These are phyloP conservation scores for Chaitophorus viminalis DNA, from an alignment of 2,888 invertebrate species.

Conservation along the genomic window DNA sequence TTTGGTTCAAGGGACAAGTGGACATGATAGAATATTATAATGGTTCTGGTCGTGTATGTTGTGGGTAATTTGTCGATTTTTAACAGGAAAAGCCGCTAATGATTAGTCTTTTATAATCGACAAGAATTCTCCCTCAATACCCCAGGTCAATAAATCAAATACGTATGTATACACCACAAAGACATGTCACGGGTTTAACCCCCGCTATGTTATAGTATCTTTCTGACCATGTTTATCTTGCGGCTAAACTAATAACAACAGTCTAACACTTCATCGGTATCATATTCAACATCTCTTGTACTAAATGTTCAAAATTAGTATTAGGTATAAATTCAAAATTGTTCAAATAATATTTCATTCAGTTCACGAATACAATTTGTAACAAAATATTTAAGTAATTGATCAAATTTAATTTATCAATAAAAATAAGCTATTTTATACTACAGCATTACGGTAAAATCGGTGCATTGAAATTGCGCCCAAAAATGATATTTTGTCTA, in stretches of 20 bases:
- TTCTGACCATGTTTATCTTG: constrained; percentile 48
- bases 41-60: constrained; percentile 41
- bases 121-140: constrained; percentile 31
- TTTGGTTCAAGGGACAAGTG: constrained; percentile 49
- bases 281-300: constrained; percentile 20
- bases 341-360: not conserved
- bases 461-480: too few relatives aligned
- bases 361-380: too few relatives aligned
- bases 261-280: constrained; percentile 42
- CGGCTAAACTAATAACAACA: constrained; percentile 47
- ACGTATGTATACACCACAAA: constrained; percentile 15
- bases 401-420: too few relatives aligned
- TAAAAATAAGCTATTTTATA: too few relatives aligned
- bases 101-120: constrained; percentile 52
- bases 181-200: constrained; percentile 46
- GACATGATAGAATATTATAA: constrained; percentile 33
- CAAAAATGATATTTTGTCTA: too few relatives aligned
- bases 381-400: too few relatives aligned
- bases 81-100: constrained; percentile 58
- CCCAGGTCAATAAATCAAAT: constrained; percentile 54
- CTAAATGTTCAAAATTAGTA: not conserved
- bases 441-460: too few relatives aligned
- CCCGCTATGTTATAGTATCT: constrained; percentile 28
- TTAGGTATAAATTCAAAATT: not conserved
- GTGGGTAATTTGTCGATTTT: constrained; percentile 61